Percentiles rank a stretch among this genome's conserved stretches.
These are phyloP conservation scores for Mus minutoides DNA, from an alignment of 2,797 vertebrate species.

Conservation along the genomic window DNA sequence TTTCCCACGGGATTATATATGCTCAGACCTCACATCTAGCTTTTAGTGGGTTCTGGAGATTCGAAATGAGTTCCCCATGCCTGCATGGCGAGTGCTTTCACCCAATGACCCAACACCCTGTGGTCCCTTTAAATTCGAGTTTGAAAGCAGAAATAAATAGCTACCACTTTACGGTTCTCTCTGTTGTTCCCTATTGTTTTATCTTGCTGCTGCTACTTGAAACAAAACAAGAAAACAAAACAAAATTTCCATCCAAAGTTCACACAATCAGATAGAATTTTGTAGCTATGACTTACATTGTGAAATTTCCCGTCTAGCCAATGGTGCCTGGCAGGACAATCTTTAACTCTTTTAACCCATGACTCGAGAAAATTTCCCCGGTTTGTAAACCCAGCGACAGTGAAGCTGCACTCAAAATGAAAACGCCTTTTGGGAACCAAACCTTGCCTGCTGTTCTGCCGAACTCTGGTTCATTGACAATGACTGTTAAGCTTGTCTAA, in stretches of 20 bases:
- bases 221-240: not conserved
- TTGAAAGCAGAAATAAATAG: constrained; percentile 61
- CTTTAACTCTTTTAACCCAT: constrained; percentile 54
- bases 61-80: not conserved
- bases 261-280: constrained; percentile 45
- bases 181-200: not conserved
- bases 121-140: not conserved
- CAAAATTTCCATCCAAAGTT: constrained; percentile 1
- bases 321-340: not conserved
- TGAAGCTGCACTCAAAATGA: constrained; percentile 60
- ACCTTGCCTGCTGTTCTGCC: not conserved
- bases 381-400: not conserved
- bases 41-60: not conserved
- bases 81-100: not conserved
- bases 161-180: not conserved
- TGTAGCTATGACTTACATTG: constrained; percentile 52
- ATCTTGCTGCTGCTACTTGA: constrained; percentile 32
- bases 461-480: not conserved
- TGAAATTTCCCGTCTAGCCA: constrained; percentile 60
- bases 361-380: not conserved
- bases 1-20: not conserved
- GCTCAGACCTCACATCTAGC: no score
- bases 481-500: constrained; percentile 37
- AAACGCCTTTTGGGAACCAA: constrained; percentile 62
- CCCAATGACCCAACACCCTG: not conserved